phyloP scores from a whole-genome alignment of 2,888 invertebrate genomes.

The Bedellia somnulentella region DNA sequence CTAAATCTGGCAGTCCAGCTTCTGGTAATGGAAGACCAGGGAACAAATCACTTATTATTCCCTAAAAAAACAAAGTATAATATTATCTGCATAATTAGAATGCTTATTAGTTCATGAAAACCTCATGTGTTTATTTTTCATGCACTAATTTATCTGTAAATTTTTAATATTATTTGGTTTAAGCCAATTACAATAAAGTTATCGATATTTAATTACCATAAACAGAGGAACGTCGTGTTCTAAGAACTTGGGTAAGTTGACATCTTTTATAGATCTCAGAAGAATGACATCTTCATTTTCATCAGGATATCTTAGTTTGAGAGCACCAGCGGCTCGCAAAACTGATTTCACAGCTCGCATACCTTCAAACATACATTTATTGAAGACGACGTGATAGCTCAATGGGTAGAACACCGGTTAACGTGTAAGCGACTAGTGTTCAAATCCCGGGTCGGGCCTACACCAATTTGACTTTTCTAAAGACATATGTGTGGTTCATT shows the following conservation, averaged over 20 bases:
- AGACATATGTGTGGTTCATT: no score
- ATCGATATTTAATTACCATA: no score
- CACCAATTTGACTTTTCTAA: no score
- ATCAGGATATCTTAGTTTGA: constrained; percentile 86
- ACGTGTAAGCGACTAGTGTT: no score
- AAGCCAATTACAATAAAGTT: no score
- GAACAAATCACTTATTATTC: constrained; percentile 92
- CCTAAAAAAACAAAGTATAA: constrained; percentile 64
- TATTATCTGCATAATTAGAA: no score
- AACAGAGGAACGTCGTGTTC: constrained; percentile 87
- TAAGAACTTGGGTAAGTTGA: constrained; percentile 91
- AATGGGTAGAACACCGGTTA: no score
- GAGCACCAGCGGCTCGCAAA: constrained; percentile 85
- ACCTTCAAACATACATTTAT: constrained; percentile 29
- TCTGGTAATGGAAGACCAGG: constrained; percentile 79
- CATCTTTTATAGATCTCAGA: constrained; percentile 88
- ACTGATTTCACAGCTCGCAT: constrained; percentile 97
- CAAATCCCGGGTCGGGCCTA: no score
- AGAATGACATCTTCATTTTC: constrained; percentile 86
- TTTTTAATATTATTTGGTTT: no score
- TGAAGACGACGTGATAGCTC: background rate
- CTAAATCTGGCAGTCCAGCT: constrained; percentile 72
- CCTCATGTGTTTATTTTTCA: no score
- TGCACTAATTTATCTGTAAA: no score
- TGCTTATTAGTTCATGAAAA: no score